Percentiles rank a stretch among this genome's conserved stretches.
phyloP scores from a whole-genome alignment of 2,113 vertebrate species.

The Lipophrys pholis region DNA sequence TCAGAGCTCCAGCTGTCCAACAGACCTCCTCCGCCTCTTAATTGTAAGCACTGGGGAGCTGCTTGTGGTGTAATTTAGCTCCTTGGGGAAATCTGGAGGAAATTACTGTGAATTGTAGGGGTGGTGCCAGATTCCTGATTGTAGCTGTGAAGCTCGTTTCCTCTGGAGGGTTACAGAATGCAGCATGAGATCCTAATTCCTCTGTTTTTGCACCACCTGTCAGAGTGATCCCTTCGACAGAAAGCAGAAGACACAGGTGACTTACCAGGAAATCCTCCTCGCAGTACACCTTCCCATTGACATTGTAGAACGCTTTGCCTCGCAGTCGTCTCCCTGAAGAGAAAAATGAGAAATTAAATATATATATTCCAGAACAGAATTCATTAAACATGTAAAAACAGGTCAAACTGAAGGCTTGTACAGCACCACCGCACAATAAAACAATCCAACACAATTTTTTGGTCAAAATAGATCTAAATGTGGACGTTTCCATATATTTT shows the following conservation, averaged over 20 bases:
- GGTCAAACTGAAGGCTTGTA: no score
- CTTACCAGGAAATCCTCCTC: constrained; percentile 99
- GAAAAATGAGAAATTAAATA: constrained; percentile 27
- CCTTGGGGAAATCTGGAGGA: constrained; percentile 64
- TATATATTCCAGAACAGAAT: not conserved
- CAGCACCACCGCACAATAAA: no score
- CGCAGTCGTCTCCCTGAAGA: constrained; percentile 92
- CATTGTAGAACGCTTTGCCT: constrained; percentile 98
- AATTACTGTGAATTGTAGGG: constrained; percentile 69
- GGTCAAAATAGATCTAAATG: no score
- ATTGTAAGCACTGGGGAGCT: constrained; percentile 46
- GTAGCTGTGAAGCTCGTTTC: constrained; percentile 58
- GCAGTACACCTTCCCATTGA: constrained; percentile 97
- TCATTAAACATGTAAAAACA: not conserved
- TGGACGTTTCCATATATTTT: not conserved
- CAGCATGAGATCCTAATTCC: constrained; percentile 41
- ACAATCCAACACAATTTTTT: no score
- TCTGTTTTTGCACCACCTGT: constrained; percentile 15
- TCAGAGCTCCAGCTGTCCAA: constrained; percentile 54
- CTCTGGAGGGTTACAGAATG: constrained; percentile 63
- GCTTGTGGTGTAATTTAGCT: constrained; percentile 58
- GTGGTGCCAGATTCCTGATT: constrained; percentile 62
- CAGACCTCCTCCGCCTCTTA: constrained; percentile 35
- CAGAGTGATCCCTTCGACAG: not conserved
- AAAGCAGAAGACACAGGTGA: constrained; percentile 43